These are phyloP conservation scores for Trinorchestia longiramus DNA, from an alignment of 1,140 invertebrate genomes.

Conservation along the genomic window DNA sequence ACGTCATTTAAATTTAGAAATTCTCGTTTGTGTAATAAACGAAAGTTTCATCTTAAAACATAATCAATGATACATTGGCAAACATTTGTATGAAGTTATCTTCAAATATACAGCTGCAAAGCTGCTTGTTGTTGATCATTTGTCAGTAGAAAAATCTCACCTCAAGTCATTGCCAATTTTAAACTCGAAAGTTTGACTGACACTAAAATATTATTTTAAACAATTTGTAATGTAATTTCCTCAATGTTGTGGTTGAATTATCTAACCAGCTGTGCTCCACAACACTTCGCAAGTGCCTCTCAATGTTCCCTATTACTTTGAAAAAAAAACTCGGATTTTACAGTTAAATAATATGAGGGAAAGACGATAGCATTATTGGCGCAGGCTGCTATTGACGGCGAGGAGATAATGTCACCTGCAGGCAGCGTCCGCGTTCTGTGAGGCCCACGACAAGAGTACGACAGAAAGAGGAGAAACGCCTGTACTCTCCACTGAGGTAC, in stretches of 20 bases:
- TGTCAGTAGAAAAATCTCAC: background rate
- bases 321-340: background rate
- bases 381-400: background rate
- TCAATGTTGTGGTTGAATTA: background rate
- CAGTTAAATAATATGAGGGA: constrained; percentile 4
- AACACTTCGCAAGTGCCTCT: background rate
- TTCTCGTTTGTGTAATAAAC: background rate
- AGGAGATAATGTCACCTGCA: constrained; percentile 38
- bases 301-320: background rate
- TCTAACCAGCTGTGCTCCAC: background rate
- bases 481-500: background rate
- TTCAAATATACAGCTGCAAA: background rate
- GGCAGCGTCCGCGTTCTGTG: background rate
- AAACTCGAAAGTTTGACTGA: background rate
- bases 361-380: constrained; percentile 37
- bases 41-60: background rate
- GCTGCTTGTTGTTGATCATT: background rate
- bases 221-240: background rate
- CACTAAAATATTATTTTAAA: background rate
- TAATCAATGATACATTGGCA: background rate
- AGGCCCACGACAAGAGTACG: background rate
- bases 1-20: background rate
- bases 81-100: background rate
- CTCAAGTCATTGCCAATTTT: background rate
- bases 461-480: background rate